Conservation (phyloP, 2,888 invertebrate genomes). For the Diabrotica balteata region DNA sequence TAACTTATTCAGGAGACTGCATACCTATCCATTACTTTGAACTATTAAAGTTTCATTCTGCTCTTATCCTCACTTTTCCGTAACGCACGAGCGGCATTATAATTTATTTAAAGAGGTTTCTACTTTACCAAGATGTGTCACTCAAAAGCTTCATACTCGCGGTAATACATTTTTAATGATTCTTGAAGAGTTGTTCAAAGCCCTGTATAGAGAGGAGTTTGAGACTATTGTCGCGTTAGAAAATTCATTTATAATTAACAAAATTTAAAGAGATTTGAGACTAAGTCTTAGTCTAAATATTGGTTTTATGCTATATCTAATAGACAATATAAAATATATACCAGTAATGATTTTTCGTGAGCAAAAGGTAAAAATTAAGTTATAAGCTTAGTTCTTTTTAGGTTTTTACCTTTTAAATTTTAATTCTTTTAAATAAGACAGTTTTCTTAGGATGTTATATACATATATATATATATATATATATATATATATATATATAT, state of each 20-base stretch:
- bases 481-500: no score
- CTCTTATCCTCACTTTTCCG: constrained; percentile 34
- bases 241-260: constrained; percentile 8
- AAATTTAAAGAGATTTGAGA: neutral
- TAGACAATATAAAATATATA: no score
- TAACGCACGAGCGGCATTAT: constrained; percentile 30
- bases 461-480: no score
- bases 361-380: no score
- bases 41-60: constrained; percentile 33
- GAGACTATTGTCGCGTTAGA: constrained; percentile 13
- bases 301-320: no score
- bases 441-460: no score
- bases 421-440: no score
- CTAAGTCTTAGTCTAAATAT: no score
- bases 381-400: no score
- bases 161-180: constrained; percentile 24
- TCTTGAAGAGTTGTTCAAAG: constrained; percentile 13
- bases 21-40: constrained; percentile 31
- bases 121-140: constrained; percentile 30
- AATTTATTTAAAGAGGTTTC: constrained; percentile 32
- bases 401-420: no score
- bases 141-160: constrained; percentile 26
- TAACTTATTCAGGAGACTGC: constrained; percentile 28
- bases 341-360: no score
- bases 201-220: constrained; percentile 12